These are phyloP conservation scores for Ips nitidus DNA, from an alignment of 1,140 invertebrate species.

Conservation along the genomic window DNA sequence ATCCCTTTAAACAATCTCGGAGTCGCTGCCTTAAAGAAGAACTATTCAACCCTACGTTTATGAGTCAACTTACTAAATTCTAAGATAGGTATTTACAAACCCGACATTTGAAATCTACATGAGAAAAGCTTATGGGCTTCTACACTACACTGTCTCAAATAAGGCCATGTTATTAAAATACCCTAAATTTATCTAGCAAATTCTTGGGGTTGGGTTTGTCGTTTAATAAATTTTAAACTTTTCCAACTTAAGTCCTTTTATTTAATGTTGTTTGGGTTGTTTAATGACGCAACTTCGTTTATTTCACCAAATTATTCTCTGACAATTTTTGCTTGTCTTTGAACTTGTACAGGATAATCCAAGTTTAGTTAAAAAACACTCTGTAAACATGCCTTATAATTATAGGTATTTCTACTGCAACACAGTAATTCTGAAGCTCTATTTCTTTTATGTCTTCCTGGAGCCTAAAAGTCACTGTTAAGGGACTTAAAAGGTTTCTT, in stretches of 20 bases:
- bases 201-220: slow-evolving; percentile 15
- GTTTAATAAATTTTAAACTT: slow-evolving; percentile 22
- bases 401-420: too few species aligned
- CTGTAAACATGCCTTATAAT: too few species aligned
- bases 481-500: too few species aligned
- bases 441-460: too few species aligned
- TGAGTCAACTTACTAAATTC: slow-evolving; percentile 16
- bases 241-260: slow-evolving; percentile 8
- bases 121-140: slow-evolving; percentile 24
- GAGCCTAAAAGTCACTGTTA: too few species aligned
- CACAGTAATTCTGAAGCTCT: too few species aligned
- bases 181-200: slow-evolving; percentile 24
- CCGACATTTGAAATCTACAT: slow-evolving; percentile 27
- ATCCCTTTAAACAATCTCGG: not conserved
- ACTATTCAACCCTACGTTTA: slow-evolving; percentile 17
- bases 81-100: slow-evolving; percentile 28
- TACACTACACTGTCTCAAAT: slow-evolving; percentile 17
- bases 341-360: too few species aligned
- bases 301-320: not conserved
- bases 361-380: too few species aligned
- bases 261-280: slow-evolving; percentile 7
- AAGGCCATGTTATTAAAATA: slow-evolving; percentile 23
- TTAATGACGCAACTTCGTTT: not conserved
- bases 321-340: too few species aligned
- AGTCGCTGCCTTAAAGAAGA: not conserved